Base-by-base conservation (phyloP, 2,888 invertebrate genomes). In the Rotaria socialis region DNA sequence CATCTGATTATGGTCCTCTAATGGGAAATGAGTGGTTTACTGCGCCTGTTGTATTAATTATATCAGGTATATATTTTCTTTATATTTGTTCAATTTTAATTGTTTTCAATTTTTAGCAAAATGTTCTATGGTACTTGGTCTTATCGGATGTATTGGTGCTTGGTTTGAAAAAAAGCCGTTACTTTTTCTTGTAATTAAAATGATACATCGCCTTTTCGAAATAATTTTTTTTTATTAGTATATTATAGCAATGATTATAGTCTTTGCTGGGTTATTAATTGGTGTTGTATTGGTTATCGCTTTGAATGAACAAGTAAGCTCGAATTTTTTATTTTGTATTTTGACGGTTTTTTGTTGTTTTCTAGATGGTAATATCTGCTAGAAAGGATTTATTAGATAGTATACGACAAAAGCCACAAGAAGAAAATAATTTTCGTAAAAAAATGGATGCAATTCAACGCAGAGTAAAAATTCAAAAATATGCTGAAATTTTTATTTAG, bases 241-340 rank as follows among this genome's bases (percentile, higher is more conserved):
- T 47, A 47, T 80, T 3, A 80, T 80, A 14, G 47, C 47, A 10
- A 80, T 80, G 80, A 14, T 80, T n/a, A 24, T 80, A 0, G 14
- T 80, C 24, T 80, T 80, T 80, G 43, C 47, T 47, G 80, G 47
- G 47, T 80, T 80, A 80, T 47, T 80, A 47, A 2, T 80, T 80
- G 80, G 80, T n/a, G 80, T 80, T 14, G 80, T 80, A 24, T 80
- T 47, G 47, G 16, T 80, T 47, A 80, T 80, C 47, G 80, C 47
- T 47, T 24, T 80, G 8, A 80, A 47, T 47, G 80, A 80, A 47
- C 43, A 19, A 43, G 80, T 80, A 80, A 80, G 19, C 6, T 24
- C 1, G n/a, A 67, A 22, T 4, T 27, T 27, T n/a, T 10, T 14
- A 14, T 27, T 27, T 67, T 27, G 27, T 67, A 27, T 27, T 8